Evolutionary conservation across 2,888 invertebrate genomes (phyloP).

Genomic region (Nemapogon koenigi): DNA sequence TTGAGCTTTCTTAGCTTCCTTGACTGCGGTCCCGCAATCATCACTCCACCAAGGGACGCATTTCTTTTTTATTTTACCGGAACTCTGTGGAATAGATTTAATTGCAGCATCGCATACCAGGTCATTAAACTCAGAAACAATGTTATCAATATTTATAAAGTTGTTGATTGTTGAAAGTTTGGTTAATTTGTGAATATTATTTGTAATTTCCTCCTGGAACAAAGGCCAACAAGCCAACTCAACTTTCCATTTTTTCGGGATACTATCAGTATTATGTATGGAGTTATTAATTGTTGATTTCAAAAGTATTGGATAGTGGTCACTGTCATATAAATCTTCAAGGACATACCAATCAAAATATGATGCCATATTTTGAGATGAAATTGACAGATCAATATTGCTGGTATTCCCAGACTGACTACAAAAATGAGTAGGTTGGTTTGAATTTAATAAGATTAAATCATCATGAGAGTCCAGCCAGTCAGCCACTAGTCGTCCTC

Average conservation of each 20-base stretch:
- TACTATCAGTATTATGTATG: too few relatives aligned
- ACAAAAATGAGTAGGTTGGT: too few relatives aligned
- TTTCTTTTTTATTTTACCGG: slow-evolving; percentile 7
- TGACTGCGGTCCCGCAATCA: slow-evolving; percentile 9
- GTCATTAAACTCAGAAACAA: slow-evolving; percentile 8
- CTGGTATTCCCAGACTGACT: too few relatives aligned
- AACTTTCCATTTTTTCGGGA: too few relatives aligned
- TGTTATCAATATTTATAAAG: background rate
- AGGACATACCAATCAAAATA: slow-evolving; percentile 18
- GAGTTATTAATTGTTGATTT: too few relatives aligned
- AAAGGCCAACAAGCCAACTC: too few relatives aligned
- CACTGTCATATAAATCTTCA: too few relatives aligned
- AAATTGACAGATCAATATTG: slow-evolving; percentile 13
- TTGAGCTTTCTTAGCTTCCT: slow-evolving; percentile 8
- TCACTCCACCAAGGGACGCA: slow-evolving; percentile 9
- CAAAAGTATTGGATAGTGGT: too few relatives aligned
- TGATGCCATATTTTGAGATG: slow-evolving; percentile 15
- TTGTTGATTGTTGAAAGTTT: slow-evolving; percentile 12
- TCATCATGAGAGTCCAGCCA: too few relatives aligned
- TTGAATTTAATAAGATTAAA: too few relatives aligned
- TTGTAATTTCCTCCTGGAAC: too few relatives aligned
- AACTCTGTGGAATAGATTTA: slow-evolving; percentile 4
- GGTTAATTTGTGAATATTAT: slow-evolving; percentile 15
- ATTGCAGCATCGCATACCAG: slow-evolving; percentile 11
- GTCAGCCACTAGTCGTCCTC: too few relatives aligned